A percentile compares a stretch with the other conserved stretches of the same genome.
Evolutionary conservation across 2,113 vertebrate genomes (phyloP).

Genomic region (Ophthalmolycus amberensis): DNA sequence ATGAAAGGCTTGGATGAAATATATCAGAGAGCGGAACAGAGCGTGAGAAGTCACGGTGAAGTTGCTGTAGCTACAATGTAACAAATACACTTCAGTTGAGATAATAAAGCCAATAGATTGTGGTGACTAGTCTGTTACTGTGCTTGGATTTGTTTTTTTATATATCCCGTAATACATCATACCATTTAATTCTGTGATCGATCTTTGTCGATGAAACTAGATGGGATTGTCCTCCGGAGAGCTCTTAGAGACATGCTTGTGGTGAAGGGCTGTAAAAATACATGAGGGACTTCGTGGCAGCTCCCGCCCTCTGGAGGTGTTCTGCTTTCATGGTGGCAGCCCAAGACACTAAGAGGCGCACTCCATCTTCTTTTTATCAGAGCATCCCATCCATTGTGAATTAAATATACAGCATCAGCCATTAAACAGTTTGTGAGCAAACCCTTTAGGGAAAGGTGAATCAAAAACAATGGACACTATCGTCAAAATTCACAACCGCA

Average conservation of each 20-base stretch:
- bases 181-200: background rate
- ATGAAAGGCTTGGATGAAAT: background rate
- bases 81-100: background rate
- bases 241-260: constrained; percentile 13
- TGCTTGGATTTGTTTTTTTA: background rate
- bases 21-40: background rate
- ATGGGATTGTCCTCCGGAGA: background rate
- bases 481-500: constrained; percentile 29
- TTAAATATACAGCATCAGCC: background rate
- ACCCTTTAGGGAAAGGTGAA: background rate
- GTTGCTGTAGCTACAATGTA: background rate
- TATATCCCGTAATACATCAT: background rate
- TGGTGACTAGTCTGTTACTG: background rate
- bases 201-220: background rate
- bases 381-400: constrained; percentile 3
- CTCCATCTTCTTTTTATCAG: constrained; percentile 15
- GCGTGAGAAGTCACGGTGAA: background rate
- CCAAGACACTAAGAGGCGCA: background rate
- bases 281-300: background rate
- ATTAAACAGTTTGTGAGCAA: constrained; percentile 3
- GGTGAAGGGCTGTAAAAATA: constrained; percentile 9
- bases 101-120: background rate
- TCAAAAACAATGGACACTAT: constrained; percentile 2
- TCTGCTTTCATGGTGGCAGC: constrained; percentile 10
- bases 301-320: constrained; percentile 3